Base-by-base conservation (phyloP, 2,113 vertebrate species). In the Sapajus apella region DNA sequence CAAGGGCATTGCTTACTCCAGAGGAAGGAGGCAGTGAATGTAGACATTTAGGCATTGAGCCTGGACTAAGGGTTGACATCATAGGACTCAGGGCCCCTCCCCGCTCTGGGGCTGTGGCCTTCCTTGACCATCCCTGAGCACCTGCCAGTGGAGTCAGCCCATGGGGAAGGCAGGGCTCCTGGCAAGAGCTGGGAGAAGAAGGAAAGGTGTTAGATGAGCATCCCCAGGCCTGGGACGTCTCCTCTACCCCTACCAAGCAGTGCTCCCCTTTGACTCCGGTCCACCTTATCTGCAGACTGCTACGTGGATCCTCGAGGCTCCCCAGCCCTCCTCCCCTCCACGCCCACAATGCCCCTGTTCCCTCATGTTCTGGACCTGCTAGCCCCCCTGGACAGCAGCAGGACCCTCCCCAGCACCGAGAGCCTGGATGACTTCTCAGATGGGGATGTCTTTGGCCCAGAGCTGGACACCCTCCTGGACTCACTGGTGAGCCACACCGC, bases 401-500 rank as follows among this genome's bases (percentile, higher is more conserved):
- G 98, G 82, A 98, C 98, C 97, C 76, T 96, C 37, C 99, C 99
- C 1, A 99, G 99, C 61, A 98, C 99, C 0, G 98, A 99, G 94
- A 93, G 95, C 0, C 56, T 98, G 27, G 99, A 99, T 16, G 97
- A 98, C 82, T 98, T 99, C 96, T 99, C 98, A 10, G 99, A 99
- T n/a, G 98, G 98, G 0, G 99, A 99, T 58, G 97, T 99, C 96
- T 99, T 99, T 66, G 99, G 99, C 66, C 99, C 99, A 1, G 99
- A 99, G 97, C 97, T 99, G 90, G 99, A 99, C 97, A 99, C 98
- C 6, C 98, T 99, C 52, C 98, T 99, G 79, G 99, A 99, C 98
- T 99, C 98, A 0, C 97, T 99, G 98, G 99, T 99, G 96, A 98
- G 98, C 32, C 3, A 3, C 8, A 1, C 1, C 25, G 8, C 40